Conservation (phyloP, 37 sponge, comb jelly and placozoan genomes). For the Tethya wilhelma region DNA sequence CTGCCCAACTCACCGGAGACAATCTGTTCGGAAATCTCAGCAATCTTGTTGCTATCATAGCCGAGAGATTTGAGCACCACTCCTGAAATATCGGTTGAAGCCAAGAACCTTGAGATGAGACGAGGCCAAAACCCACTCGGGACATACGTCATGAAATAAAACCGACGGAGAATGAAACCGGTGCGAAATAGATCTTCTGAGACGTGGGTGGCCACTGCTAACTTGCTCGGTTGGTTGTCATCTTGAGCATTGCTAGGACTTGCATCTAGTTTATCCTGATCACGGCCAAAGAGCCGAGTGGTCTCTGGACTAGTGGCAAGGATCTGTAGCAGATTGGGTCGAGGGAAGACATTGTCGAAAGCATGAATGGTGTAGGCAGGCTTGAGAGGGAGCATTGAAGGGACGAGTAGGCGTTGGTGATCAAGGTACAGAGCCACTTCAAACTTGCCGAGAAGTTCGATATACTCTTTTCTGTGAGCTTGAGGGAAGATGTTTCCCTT, state of each 20-base stretch:
- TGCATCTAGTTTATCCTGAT: background rate
- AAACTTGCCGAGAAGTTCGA: constrained; percentile 85
- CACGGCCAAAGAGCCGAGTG: constrained; percentile 2
- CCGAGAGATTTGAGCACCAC: constrained; percentile 61
- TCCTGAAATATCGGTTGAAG: constrained; percentile 34
- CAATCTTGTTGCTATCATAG: constrained; percentile 23
- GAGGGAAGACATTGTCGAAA: constrained; percentile 77
- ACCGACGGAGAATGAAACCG: constrained; percentile 75
- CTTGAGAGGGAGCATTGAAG: constrained; percentile 75
- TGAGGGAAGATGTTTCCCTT: constrained; percentile 82
- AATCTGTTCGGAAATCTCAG: constrained; percentile 21
- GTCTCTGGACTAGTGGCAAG: constrained; percentile 18
- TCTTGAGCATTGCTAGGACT: background rate
- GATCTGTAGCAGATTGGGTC: constrained; percentile 37
- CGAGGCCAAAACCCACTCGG: constrained; percentile 96
- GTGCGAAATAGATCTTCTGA: constrained; percentile 51
- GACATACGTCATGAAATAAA: constrained; percentile 93
- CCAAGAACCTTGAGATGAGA: constrained; percentile 80
- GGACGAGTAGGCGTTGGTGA: constrained; percentile 74
- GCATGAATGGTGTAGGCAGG: constrained; percentile 72
- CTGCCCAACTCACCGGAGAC: constrained; percentile 15
- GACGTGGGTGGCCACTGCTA: constrained; percentile 15
- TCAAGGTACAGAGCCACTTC: constrained; percentile 88
- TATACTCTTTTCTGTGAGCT: constrained; percentile 74
- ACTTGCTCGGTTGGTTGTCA: background rate